These are phyloP conservation scores for Dicranocentrus wangi DNA, from an alignment of 2,888 invertebrate species.

Conservation along the genomic window DNA sequence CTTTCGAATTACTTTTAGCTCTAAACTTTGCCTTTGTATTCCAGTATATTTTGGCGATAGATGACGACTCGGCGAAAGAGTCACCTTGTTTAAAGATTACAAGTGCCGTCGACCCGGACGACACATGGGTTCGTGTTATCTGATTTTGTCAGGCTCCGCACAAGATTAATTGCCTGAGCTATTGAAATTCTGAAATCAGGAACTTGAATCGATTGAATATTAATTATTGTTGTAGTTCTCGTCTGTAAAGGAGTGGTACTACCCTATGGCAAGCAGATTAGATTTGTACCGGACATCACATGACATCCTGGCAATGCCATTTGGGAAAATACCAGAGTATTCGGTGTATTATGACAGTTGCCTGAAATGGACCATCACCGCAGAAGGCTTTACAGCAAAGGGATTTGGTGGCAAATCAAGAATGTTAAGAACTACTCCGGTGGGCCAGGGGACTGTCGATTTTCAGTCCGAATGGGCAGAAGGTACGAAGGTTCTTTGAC, in stretches of 20 bases:
- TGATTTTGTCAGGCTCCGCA: no score
- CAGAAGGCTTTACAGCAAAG: slow-evolving; percentile 32
- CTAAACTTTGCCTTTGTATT: neutral
- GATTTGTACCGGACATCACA: slow-evolving; percentile 33
- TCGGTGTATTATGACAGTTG: slow-evolving; percentile 48
- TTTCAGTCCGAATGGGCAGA: slow-evolving; percentile 43
- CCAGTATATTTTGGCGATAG: slow-evolving; percentile 9
- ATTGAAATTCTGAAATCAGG: neutral
- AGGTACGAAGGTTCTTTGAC: slow-evolving; percentile 9
- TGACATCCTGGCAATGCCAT: slow-evolving; percentile 28
- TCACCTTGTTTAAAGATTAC: slow-evolving; percentile 41
- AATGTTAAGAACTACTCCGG: slow-evolving; percentile 24
- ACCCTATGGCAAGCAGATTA: slow-evolving; percentile 46
- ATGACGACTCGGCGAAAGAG: slow-evolving; percentile 33
- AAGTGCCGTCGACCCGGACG: slow-evolving; percentile 36
- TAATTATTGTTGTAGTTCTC: slow-evolving; percentile 28
- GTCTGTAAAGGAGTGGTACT: slow-evolving; percentile 41
- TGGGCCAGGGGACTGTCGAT: slow-evolving; percentile 33
- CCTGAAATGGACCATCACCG: slow-evolving; percentile 35
- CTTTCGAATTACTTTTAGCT: no score
- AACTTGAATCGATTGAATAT: no score
- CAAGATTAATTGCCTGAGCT: no score
- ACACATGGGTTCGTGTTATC: slow-evolving; percentile 33
- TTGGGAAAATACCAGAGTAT: slow-evolving; percentile 39
- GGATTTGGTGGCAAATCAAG: slow-evolving; percentile 38